phyloP scores from a whole-genome alignment of 2,797 vertebrate genomes.

The Eutrigla gurnardus region DNA sequence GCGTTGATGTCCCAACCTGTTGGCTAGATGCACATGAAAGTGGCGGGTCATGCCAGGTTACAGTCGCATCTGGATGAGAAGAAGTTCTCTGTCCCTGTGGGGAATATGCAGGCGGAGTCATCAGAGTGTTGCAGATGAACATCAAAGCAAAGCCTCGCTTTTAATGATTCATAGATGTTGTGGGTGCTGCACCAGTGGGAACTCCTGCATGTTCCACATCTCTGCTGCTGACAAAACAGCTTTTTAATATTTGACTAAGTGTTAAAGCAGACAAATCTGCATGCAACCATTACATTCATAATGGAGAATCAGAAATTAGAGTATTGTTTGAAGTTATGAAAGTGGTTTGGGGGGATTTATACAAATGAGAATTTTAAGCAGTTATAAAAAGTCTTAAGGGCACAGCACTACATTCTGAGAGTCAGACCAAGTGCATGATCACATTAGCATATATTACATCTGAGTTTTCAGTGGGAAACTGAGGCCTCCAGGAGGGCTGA shows the following conservation, averaged over 20 bases:
- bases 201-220: conserved; percentile 13
- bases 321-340: conserved; percentile 13
- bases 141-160: conserved; percentile 63
- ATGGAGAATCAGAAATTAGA: conserved; percentile 19
- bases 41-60: conserved; percentile 37
- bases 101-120: conserved; percentile 42
- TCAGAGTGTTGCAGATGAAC: conserved; percentile 56
- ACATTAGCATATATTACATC: conserved; percentile 42
- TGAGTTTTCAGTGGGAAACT: conserved; percentile 22
- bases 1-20: conserved; percentile 19
- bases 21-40: conserved; percentile 41
- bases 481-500: conserved; percentile 39
- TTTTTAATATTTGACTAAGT: conserved; percentile 34
- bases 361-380: conserved; percentile 42
- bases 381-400: conserved; percentile 22
- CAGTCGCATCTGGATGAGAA: conserved; percentile 55
- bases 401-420: background rate
- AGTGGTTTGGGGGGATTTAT: conserved; percentile 10
- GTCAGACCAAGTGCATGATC: conserved; percentile 21
- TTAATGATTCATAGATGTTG: conserved; percentile 70
- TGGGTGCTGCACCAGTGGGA: conserved; percentile 19
- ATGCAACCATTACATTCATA: conserved; percentile 1
- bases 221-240: conserved; percentile 31
- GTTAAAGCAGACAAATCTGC: conserved; percentile 30
- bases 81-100: conserved; percentile 43